These are phyloP conservation scores for Crepidodera aurea DNA, from an alignment of 2,888 invertebrate genomes.

Conservation along the genomic window DNA sequence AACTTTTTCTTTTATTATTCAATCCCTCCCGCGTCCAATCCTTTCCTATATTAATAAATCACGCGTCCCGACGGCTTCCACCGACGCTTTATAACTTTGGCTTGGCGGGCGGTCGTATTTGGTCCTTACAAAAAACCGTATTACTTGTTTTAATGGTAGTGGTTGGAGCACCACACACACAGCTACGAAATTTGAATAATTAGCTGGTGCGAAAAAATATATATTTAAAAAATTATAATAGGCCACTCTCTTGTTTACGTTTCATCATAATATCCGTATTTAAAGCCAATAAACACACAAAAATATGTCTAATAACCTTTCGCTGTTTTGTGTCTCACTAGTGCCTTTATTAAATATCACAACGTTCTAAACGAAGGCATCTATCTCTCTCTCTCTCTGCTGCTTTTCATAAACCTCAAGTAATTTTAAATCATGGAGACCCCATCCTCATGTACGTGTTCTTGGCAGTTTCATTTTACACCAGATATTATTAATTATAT, in stretches of 20 bases:
- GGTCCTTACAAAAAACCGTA: conserved; percentile 3
- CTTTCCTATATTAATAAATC: conserved; percentile 12
- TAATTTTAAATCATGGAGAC: conserved; percentile 1
- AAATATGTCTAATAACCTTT: too few relatives aligned
- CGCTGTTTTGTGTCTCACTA: too few relatives aligned
- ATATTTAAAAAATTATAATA: too few relatives aligned
- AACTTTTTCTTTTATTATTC: background rate
- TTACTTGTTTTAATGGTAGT: background rate
- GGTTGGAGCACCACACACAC: background rate
- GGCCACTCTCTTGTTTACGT: too few relatives aligned
- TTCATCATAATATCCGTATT: too few relatives aligned
- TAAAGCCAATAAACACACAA: too few relatives aligned
- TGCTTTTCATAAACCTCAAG: conserved; percentile 3
- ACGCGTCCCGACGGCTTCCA: background rate
- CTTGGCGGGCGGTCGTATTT: background rate
- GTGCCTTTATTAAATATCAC: background rate
- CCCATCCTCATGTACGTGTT: background rate
- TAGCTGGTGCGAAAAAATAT: too few relatives aligned
- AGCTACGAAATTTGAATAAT: too few relatives aligned
- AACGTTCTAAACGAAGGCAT: background rate
- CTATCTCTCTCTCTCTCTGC: background rate
- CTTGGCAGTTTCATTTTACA: conserved; percentile 8
- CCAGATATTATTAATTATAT: conserved; percentile 8
- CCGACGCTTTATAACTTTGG: background rate
- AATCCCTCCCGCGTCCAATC: conserved; percentile 3